phyloP scores from a whole-genome alignment of 2,113 vertebrate species.

The Corythornis vintsioides region DNA sequence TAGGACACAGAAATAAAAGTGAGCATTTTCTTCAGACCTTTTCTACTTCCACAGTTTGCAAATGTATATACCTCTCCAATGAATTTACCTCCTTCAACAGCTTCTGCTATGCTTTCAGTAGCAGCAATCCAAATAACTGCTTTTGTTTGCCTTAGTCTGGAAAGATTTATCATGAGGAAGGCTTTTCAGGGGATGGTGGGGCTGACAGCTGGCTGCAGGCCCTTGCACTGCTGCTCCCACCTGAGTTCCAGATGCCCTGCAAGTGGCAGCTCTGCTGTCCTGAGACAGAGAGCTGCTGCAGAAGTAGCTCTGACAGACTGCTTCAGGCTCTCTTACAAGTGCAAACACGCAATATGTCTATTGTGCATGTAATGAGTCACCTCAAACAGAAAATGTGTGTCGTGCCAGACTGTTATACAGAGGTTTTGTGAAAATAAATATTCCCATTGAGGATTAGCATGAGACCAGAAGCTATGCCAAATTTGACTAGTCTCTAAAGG shows the following conservation, averaged over 20 bases:
- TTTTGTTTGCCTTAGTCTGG: neutral
- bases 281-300: neutral
- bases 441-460: slow-evolving; percentile 67
- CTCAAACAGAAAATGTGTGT: neutral
- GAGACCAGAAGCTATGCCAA: slow-evolving; percentile 63
- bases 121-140: neutral
- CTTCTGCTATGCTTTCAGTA: neutral
- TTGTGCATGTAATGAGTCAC: slow-evolving; percentile 62
- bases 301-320: neutral
- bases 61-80: neutral
- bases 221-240: neutral
- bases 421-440: slow-evolving; percentile 71
- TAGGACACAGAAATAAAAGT: neutral
- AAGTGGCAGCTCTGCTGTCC: neutral
- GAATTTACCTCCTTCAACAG: neutral
- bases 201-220: neutral
- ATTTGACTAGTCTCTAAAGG: slow-evolving; percentile 42
- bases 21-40: neutral
- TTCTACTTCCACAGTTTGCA: neutral
- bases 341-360: slow-evolving; percentile 14
- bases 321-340: slow-evolving; percentile 19
- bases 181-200: neutral
- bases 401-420: slow-evolving; percentile 48
- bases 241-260: neutral
- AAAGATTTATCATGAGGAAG: neutral